These are phyloP conservation scores for Falco punctatus DNA, from an alignment of 2,113 vertebrate species.

Conservation along the genomic window DNA sequence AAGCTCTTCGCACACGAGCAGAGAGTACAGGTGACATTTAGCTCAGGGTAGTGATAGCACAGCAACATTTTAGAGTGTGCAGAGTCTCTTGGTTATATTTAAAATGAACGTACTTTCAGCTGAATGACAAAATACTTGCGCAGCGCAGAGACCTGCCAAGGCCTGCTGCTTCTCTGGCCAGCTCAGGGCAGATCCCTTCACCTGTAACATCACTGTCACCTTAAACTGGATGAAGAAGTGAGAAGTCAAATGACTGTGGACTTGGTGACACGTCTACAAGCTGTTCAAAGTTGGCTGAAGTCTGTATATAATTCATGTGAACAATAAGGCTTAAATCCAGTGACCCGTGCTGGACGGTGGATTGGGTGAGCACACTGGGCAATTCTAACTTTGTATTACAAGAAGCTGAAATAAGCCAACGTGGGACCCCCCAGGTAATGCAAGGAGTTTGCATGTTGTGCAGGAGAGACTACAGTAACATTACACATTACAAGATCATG, in stretches of 20 bases:
- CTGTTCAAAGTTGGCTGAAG: neutral
- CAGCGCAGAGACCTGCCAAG: neutral
- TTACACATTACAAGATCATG: neutral
- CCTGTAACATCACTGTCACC: neutral
- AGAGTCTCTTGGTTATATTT: neutral
- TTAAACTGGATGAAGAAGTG: neutral
- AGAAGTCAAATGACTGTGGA: neutral
- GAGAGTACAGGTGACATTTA: neutral
- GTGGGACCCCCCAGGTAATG: neutral
- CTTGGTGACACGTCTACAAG: neutral
- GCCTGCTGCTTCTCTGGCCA: neutral
- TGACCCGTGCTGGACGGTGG: neutral
- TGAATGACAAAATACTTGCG: neutral
- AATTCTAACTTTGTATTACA: neutral
- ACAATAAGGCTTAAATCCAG: neutral
- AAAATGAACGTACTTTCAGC: neutral
- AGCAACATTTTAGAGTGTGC: neutral
- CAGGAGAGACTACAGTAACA: neutral
- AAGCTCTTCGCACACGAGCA: neutral
- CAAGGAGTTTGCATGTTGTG: neutral
- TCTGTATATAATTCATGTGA: neutral
- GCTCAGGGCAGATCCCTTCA: neutral
- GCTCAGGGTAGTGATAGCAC: neutral
- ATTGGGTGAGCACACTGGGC: neutral
- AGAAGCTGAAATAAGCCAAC: neutral